Conservation (phyloP, 2,888 invertebrate genomes). For the Sussaba pulchella region DNA sequence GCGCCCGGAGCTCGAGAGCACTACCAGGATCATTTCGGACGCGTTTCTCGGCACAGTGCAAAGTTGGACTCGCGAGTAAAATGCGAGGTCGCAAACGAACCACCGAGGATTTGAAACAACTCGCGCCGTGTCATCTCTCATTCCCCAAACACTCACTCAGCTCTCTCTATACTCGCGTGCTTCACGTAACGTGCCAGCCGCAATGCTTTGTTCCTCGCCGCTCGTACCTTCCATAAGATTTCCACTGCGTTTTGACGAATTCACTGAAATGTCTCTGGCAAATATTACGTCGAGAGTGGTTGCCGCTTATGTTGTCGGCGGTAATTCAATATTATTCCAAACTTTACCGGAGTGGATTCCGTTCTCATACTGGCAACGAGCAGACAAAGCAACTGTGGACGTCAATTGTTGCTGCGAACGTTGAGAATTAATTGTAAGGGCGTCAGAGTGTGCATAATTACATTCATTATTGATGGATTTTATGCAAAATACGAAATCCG, state of each 20-base stretch:
- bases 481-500: too few relatives aligned
- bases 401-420: neutral
- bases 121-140: constrained; percentile 23
- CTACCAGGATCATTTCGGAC: constrained; percentile 13
- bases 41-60: constrained; percentile 32
- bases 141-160: constrained; percentile 7
- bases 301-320: neutral
- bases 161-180: constrained; percentile 8
- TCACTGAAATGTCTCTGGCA: constrained; percentile 3
- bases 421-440: neutral
- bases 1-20: constrained; percentile 7
- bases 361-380: neutral
- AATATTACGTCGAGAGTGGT: neutral
- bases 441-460: neutral
- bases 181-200: constrained; percentile 5
- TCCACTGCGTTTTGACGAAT: constrained; percentile 22
- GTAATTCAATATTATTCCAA: constrained; percentile 34
- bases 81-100: constrained; percentile 3
- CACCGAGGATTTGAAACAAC: constrained; percentile 36
- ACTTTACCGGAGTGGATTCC: neutral
- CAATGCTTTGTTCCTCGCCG: neutral
- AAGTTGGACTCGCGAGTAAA: constrained; percentile 29
- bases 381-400: neutral
- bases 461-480: neutral
- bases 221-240: constrained; percentile 1